Evolutionary conservation across 2,113 vertebrate genomes (phyloP), one percentile per base, ranked within the genome.

Genomic region (Triplophysa dalaica): DNA sequence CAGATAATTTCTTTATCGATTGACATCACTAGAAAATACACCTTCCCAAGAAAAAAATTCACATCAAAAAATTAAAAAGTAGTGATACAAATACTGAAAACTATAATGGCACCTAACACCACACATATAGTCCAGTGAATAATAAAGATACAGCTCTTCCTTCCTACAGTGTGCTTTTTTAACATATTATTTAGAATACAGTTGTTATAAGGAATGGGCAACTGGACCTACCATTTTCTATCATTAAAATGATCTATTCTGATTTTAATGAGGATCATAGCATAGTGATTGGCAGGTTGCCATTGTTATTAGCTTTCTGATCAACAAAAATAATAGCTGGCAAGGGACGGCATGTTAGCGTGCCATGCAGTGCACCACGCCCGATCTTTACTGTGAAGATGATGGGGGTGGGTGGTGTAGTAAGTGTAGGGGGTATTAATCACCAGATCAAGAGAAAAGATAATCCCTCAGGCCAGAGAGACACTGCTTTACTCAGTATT

Each of bases 81-180:
- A 78, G 89, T 87, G 89, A 93, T 61, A 92, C 93, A 94, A 95
- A 95, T 92, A 92, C 54, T 8, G 91, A 33, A 13, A 91, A 93
- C 90, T 92, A 93, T 88, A 17, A 74, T 87, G 94, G 94, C 92
- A 87, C 91, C 89, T 87, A 92, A 93, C 93, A 70, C 61, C 80
- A 85, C 89, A 87, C 86, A 45, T 87, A 89, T 89, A 89, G 86
- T 90, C 85, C 88, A 89, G 87, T 90, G 88, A 92, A 85, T 88
- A 86, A 85, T 81, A 75, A 82, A 48, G 61, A 65, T 76, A 81
- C 85, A 88, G 88, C 87, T 86, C 79, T 70, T 61, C 21, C 62
- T 13, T 33, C 19, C 19, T 70, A 38, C 33, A 38, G 33, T 3
- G 7, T 38, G 33, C 62, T 12, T 67, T 75, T 70, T 19, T 13